These are phyloP conservation scores for Muscina levida DNA, from an alignment of 2,888 invertebrate species.

Conservation along the genomic window DNA sequence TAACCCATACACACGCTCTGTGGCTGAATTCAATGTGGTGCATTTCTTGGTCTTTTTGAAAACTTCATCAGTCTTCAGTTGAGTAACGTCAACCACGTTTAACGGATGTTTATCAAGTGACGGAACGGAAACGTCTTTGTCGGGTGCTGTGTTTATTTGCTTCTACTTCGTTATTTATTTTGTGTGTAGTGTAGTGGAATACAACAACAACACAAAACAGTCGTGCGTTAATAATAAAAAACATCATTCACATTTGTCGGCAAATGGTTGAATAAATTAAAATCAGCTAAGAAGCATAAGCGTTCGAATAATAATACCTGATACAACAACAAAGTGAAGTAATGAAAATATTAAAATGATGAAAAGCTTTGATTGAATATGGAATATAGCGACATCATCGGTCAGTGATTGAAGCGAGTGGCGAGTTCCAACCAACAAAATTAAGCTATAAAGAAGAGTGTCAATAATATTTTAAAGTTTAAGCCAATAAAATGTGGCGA, in stretches of 20 bases:
- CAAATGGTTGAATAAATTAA: conserved; percentile 13
- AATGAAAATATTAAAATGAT: too few relatives aligned
- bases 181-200: too few relatives aligned
- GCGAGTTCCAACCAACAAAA: conserved; percentile 11
- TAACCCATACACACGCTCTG: conserved; percentile 17
- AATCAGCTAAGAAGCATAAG: neutral
- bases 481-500: neutral
- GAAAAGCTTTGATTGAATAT: too few relatives aligned
- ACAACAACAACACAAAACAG: conserved; percentile 8
- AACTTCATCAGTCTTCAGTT: conserved; percentile 60
- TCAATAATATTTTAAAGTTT: conserved; percentile 19
- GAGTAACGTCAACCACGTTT: conserved; percentile 56
- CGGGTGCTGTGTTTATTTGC: too few relatives aligned
- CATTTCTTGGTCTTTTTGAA: conserved; percentile 46
- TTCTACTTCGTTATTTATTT: neutral
- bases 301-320: neutral
- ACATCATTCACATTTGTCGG: neutral
- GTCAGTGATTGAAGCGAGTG: neutral
- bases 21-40: conserved; percentile 36
- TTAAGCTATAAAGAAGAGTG: conserved; percentile 30
- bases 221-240: conserved; percentile 26
- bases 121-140: conserved; percentile 33
- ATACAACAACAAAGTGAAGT: too few relatives aligned
- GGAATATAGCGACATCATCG: too few relatives aligned
- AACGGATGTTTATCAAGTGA: conserved; percentile 50